Conservation (phyloP, 2,113 vertebrate genomes). For the Lasiurus borealis region DNA sequence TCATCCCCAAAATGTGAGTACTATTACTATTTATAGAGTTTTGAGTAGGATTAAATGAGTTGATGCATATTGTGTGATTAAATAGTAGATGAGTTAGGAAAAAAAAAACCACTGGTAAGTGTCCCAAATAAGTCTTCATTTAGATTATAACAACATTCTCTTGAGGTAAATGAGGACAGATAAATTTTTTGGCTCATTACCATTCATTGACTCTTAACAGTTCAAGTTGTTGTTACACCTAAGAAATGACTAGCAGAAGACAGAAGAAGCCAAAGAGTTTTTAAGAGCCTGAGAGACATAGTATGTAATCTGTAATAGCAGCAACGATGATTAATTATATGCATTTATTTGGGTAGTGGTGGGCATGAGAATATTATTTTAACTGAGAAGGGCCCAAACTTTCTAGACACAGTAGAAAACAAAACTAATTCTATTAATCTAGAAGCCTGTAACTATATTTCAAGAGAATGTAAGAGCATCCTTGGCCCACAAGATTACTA, state of each 20-base stretch:
- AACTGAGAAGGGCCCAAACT: neutral
- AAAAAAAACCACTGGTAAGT: neutral
- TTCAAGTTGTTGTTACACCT: neutral
- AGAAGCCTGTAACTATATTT: neutral
- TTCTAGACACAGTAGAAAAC: neutral
- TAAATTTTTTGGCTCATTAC: neutral
- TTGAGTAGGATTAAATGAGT: conserved; percentile 6
- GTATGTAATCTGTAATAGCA: neutral
- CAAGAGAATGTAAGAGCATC: neutral
- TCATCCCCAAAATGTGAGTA: neutral
- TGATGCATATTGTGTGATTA: neutral
- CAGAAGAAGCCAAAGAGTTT: neutral
- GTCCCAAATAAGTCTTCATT: neutral
- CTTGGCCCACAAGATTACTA: neutral
- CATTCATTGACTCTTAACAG: neutral
- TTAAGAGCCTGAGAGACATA: neutral
- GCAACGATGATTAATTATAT: neutral
- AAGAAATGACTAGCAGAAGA: neutral
- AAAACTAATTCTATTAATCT: neutral
- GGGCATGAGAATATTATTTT: neutral
- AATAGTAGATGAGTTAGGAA: neutral
- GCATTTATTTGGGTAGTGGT: neutral
- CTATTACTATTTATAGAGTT: neutral
- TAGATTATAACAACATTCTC: conserved; percentile 45
- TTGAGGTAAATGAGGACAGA: neutral